phyloP scores from a whole-genome alignment of 2,888 invertebrate species.

The Synanthedon tipuliformis region DNA sequence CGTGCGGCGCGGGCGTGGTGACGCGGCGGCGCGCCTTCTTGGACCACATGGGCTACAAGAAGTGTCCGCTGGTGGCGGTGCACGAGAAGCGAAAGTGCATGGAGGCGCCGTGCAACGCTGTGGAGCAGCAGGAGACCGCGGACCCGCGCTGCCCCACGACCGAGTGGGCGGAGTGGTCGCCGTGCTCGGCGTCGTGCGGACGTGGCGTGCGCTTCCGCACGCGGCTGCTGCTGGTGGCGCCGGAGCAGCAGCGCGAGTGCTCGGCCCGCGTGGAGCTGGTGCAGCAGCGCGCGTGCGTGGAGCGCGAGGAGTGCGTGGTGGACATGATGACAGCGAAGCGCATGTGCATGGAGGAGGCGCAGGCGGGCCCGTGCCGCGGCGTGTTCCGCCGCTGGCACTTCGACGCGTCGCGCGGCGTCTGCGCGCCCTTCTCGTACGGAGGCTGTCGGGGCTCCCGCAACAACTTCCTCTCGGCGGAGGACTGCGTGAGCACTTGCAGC shows the following conservation, averaged over 20 bases:
- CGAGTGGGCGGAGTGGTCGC: slow-evolving; percentile 92
- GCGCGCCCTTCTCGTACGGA: slow-evolving; percentile 89
- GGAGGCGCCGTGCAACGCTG: slow-evolving; percentile 74
- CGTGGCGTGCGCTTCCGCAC: slow-evolving; percentile 80
- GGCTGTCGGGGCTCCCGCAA: slow-evolving; percentile 92
- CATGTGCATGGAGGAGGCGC: slow-evolving; percentile 83
- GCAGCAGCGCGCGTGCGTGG: slow-evolving; percentile 80
- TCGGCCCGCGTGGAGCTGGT: slow-evolving; percentile 76
- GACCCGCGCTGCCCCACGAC: slow-evolving; percentile 83
- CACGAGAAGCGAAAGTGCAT: slow-evolving; percentile 87
- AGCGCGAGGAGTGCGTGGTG: slow-evolving; percentile 76
- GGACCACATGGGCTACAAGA: slow-evolving; percentile 81
- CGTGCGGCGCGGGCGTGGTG: slow-evolving; percentile 83
- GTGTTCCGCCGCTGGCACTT: slow-evolving; percentile 90
- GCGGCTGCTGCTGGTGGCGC: slow-evolving; percentile 75
- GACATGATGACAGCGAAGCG: slow-evolving; percentile 83
- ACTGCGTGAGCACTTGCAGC: slow-evolving; percentile 80
- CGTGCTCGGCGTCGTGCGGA: slow-evolving; percentile 91
- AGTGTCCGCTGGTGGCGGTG: slow-evolving; percentile 81
- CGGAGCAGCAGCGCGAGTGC: slow-evolving; percentile 75
- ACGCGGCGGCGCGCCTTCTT: slow-evolving; percentile 81
- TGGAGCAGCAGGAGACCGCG: slow-evolving; percentile 55
- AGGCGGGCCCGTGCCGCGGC: slow-evolving; percentile 89
- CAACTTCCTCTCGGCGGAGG: slow-evolving; percentile 85
- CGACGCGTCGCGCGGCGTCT: slow-evolving; percentile 78